These are phyloP conservation scores for Sepioteuthis lessoniana DNA, from an alignment of 2,888 invertebrate genomes.

Conservation along the genomic window DNA sequence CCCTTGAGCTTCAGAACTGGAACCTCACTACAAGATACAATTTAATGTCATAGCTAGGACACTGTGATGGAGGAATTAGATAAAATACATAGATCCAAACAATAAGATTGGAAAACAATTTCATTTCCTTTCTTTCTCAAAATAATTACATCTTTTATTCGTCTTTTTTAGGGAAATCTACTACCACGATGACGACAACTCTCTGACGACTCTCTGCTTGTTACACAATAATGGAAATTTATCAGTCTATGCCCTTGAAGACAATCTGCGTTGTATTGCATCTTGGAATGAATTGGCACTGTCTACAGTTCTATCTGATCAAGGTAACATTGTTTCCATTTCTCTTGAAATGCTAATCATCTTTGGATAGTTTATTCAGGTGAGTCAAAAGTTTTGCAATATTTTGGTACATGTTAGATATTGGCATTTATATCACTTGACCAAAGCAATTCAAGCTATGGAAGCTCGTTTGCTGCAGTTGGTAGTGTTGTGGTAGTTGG, in stretches of 20 bases:
- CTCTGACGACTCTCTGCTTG: constrained; percentile 11
- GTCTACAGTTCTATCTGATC: background rate
- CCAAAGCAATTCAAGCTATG: too few species aligned
- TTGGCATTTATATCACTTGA: too few species aligned
- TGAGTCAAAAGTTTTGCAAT: too few species aligned
- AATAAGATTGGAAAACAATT: background rate
- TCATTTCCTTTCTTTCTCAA: background rate
- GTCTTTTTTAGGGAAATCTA: constrained; percentile 24
- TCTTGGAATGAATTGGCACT: constrained; percentile 41
- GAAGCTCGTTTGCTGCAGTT: too few species aligned
- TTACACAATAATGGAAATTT: constrained; percentile 34
- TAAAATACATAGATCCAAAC: too few species aligned
- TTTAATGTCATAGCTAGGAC: too few species aligned
- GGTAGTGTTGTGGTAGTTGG: too few species aligned
- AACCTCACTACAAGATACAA: too few species aligned
- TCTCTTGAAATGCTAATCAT: background rate
- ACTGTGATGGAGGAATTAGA: too few species aligned
- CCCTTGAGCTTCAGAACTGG: too few species aligned
- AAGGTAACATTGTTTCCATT: background rate
- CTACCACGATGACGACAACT: background rate
- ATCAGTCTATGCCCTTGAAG: background rate
- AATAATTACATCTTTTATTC: background rate
- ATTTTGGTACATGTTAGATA: too few species aligned
- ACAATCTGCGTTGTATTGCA: constrained; percentile 34
- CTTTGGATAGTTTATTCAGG: too few species aligned